These are phyloP conservation scores for Drosophila nasuta DNA, from an alignment of 1,140 invertebrate genomes.

Conservation along the genomic window DNA sequence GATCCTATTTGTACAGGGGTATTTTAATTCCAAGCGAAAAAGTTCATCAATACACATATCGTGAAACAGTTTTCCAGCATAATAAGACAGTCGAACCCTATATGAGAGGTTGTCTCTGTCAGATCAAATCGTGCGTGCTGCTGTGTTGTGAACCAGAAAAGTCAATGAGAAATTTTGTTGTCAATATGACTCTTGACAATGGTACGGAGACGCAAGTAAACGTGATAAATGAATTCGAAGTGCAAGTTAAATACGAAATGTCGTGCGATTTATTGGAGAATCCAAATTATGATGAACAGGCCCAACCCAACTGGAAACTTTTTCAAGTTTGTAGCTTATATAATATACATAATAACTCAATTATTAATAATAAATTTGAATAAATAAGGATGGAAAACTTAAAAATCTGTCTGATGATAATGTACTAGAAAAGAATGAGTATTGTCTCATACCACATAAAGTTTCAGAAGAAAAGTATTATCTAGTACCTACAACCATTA, in stretches of 20 bases:
- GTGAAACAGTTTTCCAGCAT: background rate
- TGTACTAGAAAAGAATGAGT: background rate
- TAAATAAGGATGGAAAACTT: background rate
- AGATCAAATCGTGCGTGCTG: background rate
- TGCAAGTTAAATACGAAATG: background rate
- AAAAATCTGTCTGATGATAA: background rate
- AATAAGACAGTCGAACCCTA: background rate
- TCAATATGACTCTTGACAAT: background rate
- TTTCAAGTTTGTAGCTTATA: background rate
- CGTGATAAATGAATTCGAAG: background rate
- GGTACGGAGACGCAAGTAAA: background rate
- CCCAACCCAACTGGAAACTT: background rate
- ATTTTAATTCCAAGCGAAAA: conserved; percentile 5
- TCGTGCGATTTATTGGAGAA: background rate
- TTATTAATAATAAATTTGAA: background rate
- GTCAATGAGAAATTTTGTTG: background rate
- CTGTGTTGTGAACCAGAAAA: background rate
- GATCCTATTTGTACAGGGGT: conserved; percentile 8
- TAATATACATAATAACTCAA: background rate
- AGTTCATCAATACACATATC: background rate
- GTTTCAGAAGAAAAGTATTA: background rate
- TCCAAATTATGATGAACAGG: background rate
- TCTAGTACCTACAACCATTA: background rate
- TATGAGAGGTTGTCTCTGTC: conserved; percentile 1
- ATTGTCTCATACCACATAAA: background rate